Percentiles rank a stretch among this genome's conserved stretches.
phyloP scores from a whole-genome alignment of 53 echinoderm and acorn worm genomes.

The Holothuria leucospilota region DNA sequence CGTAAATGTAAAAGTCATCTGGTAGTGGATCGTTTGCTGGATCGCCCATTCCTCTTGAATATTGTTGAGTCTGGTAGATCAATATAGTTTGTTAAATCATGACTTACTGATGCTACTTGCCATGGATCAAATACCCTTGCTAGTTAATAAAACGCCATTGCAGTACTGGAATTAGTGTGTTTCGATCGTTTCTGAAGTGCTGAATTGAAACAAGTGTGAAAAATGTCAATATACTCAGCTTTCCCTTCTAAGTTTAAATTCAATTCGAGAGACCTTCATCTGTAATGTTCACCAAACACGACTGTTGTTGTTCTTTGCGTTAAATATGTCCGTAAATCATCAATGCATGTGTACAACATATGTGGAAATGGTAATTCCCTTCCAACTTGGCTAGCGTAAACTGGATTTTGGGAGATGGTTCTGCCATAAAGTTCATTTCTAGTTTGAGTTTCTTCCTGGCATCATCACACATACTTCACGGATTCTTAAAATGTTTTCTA shows the following conservation, averaged over 20 bases:
- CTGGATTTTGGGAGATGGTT: not conserved
- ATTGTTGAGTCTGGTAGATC: not conserved
- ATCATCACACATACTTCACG: not conserved
- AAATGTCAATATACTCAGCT: not conserved
- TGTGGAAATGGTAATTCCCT: conserved; percentile 4
- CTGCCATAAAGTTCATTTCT: conserved; percentile 1
- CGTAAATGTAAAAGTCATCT: not conserved
- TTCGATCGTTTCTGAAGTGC: conserved; percentile 11
- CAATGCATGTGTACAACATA: not conserved
- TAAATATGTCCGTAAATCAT: not conserved
- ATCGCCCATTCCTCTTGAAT: conserved; percentile 8
- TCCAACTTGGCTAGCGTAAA: not conserved
- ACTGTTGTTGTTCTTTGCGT: not conserved
- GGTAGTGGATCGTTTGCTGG: conserved; percentile 20
- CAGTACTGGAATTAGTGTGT: conserved; percentile 7
- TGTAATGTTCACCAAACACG: not conserved
- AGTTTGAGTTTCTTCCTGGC: not conserved
- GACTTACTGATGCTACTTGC: not conserved
- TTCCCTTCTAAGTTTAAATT: not conserved
- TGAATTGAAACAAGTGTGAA: not conserved
- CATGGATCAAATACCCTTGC: conserved; percentile 15
- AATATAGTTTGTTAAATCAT: not conserved
- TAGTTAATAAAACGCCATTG: conserved; percentile 8
- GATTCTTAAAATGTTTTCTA: not conserved
- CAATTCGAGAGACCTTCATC: not conserved